phyloP scores from a whole-genome alignment of 2,797 vertebrate genomes.

The Tenualosa thibaudeaui region DNA sequence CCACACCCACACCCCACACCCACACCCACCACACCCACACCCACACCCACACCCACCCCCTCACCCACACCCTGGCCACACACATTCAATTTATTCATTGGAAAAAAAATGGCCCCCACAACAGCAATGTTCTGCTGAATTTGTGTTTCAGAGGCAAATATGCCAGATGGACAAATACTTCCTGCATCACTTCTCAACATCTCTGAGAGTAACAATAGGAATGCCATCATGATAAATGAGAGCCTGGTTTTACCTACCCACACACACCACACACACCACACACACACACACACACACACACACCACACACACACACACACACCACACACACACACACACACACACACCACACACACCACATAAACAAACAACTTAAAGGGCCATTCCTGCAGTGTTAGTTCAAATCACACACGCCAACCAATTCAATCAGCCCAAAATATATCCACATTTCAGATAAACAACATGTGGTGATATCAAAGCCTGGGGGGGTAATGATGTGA shows the following conservation, averaged over 20 bases:
- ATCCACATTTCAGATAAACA: slow-evolving; percentile 18
- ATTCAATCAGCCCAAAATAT: slow-evolving; percentile 8
- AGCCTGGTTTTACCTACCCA: slow-evolving; percentile 50
- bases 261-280: no score
- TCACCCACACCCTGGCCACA: no score
- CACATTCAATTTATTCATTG: slow-evolving; percentile 74
- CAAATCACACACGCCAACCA: neutral
- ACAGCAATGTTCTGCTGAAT: slow-evolving; percentile 61
- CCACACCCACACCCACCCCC: neutral
- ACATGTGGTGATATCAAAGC: slow-evolving; percentile 15
- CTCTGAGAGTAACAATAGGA: slow-evolving; percentile 61
- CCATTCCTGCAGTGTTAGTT: neutral
- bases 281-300: slow-evolving; percentile 27
- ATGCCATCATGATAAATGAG: slow-evolving; percentile 77
- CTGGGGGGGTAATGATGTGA: neutral
- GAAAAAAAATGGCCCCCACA: neutral
- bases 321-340: no score
- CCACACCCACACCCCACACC: no score
- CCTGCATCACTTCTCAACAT: slow-evolving; percentile 52
- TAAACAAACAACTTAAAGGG: no score
- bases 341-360: no score
- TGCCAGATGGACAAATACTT: slow-evolving; percentile 60
- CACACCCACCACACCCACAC: no score
- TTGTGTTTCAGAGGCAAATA: slow-evolving; percentile 60
- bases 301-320: no score